Base-by-base conservation (phyloP, 2,797 vertebrate genomes). In the Rallus crepitans region DNA sequence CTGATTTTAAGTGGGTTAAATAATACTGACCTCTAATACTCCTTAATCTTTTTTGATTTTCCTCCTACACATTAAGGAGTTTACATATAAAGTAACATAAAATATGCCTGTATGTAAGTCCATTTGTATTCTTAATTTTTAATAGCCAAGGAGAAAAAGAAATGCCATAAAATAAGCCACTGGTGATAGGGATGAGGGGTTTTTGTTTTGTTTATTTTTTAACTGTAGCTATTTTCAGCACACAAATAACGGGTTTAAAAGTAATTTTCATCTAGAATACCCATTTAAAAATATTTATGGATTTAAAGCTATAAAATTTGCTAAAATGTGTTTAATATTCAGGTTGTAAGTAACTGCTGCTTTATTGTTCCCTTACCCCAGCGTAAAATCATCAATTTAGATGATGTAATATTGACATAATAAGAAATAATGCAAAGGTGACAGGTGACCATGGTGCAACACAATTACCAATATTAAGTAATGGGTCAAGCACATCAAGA, bases 1-100 rank as follows among this genome's bases (percentile, higher is more conserved):
- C 42, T 94, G 94, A 97, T 94, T 96, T 94, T 91, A 86, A 95
- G 63, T 95, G 78, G 71, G 82, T 97, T 97, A 96, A 96, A 96
- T 96, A 96, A 76, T 77, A 96, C 56, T 97, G 97, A 96, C 96
- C 94, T 96, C 95, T 96, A 97, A 96, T 96, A 93, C 55, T 84
- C 30, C 84, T 91, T 97, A 97, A 97, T 96, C 89, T 75, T 83
- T 83, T 94, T 87, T 95, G 28, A 96, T 96, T 96, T 97, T 93
- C 68, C n/a, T 97, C 55, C 73, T 91, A 94, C 82, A 94, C 45
- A 33, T 73, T 91, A 94, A 83, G 68, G 50, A 96, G 50, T 97
- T 96, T 97, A 92, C 45, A 82, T 95, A 77, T 83, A 95, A 95
- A 96, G 61, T 89, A 78, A 85, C 42, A 86, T 87, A 94, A 94